A percentile compares a stretch with the other conserved stretches of the same genome.
These are phyloP conservation scores for Drosophila kohkoa DNA, from an alignment of 1,140 invertebrate species.

Conservation along the genomic window DNA sequence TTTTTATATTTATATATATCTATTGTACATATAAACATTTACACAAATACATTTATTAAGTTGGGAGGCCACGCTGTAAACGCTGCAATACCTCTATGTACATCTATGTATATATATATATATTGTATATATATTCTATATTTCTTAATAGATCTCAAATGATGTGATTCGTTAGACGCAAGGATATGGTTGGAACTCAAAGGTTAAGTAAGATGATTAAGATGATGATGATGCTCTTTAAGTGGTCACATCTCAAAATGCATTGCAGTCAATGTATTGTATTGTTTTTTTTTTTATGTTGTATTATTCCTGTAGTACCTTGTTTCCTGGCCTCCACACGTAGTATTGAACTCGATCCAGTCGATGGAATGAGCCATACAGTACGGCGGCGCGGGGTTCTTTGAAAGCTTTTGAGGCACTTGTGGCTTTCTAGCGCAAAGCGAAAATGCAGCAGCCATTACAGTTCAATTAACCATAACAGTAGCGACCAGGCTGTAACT, in stretches of 20 bases:
- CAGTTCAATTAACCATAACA: constrained; percentile 3
- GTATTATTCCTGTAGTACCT: constrained; percentile 49
- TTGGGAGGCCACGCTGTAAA: constrained; percentile 19
- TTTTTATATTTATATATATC: constrained; percentile 2
- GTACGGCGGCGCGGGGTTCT: constrained; percentile 11
- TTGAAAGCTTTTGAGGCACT: constrained; percentile 55
- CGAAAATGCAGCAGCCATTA: constrained; percentile 18
- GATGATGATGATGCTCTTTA: constrained; percentile 29
- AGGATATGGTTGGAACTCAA: constrained; percentile 57
- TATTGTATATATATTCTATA: constrained; percentile 10
- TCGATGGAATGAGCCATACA: neutral
- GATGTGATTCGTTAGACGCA: constrained; percentile 56
- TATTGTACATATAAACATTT: constrained; percentile 31
- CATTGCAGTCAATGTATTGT: constrained; percentile 57
- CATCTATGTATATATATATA: constrained; percentile 5
- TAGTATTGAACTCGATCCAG: neutral
- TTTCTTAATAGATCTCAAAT: constrained; percentile 19
- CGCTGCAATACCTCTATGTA: constrained; percentile 10
- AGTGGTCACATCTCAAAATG: constrained; percentile 53
- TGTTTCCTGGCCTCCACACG: constrained; percentile 6
- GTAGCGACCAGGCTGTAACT: neutral
- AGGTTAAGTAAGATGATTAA: constrained; percentile 38
- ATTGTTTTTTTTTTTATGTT: constrained; percentile 26
- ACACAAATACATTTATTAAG: constrained; percentile 27
- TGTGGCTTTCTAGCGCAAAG: constrained; percentile 49